Evolutionary conservation across 1,140 invertebrate genomes (phyloP), one percentile per base, ranked within the genome.

Genomic region (Macrobrachium rosenbergii): DNA sequence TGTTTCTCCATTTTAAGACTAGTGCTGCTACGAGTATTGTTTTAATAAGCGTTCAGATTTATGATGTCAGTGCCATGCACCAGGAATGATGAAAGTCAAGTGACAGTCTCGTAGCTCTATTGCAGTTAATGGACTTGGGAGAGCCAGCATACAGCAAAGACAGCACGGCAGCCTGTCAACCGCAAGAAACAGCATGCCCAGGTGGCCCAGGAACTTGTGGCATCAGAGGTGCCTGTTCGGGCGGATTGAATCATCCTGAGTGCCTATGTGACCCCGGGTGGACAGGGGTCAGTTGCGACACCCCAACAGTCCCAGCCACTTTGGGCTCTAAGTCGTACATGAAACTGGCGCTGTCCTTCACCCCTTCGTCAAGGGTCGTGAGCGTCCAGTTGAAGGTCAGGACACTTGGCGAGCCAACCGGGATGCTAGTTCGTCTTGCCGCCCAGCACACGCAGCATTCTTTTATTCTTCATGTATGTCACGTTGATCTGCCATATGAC

Each of bases 241-340:
- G 85, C 37, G 85, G 85, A 78, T 52, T 87, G 69, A 28, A 81
- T 19, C 78, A 43, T 52, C 85, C 85, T 19, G 58, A 75, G 28
- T 87, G 7, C 98, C 95, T 95, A 21, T 87, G 85, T 63, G 28
- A 76, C 12, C 43, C 85, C 7, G 85, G 85, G 0, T 87, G 85
- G 85, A 96, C 96, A 0, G 98, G 98, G 17, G 94, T 95, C 0
- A 94, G 95, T 0, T 99, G 98, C 91, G 94, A 95, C 90, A 94
- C 95, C 60, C 94, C 95, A 82, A 98, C 97, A 0, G 95, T 95
- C 78, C 95, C 96, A 23, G 96, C 95, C 28, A 98, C 96, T 81
- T 98, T 99, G 91, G 95, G 96, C 91, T 94, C 95, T 0, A 96
- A 97, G 91, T 98, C 97, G 89, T 99, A 98, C 92, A 96, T 99